Conservation (phyloP, 2,113 vertebrate genomes). For the Crotalus viridis region DNA sequence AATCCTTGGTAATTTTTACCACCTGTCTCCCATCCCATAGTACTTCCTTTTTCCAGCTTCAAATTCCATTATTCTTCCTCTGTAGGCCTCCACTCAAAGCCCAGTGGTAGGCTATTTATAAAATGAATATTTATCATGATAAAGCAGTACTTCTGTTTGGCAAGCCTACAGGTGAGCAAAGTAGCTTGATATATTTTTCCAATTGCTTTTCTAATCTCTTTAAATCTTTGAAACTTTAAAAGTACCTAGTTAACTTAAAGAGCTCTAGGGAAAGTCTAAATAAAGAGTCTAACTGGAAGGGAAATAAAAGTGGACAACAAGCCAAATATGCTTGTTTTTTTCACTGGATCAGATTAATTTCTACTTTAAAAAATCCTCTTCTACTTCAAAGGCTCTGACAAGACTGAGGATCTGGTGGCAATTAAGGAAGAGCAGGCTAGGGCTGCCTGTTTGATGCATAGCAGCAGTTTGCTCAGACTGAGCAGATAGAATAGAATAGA, state of each 20-base stretch:
- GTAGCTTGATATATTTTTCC: background rate
- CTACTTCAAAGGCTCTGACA: background rate
- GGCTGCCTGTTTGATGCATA: background rate
- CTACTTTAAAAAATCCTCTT: background rate
- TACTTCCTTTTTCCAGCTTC: background rate
- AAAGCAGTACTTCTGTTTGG: background rate
- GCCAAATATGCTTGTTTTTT: background rate
- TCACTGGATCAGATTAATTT: background rate
- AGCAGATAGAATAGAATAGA: background rate
- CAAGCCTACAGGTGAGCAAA: background rate
- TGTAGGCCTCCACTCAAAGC: background rate
- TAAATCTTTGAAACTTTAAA: background rate
- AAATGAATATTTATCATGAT: slow-evolving; percentile 2
- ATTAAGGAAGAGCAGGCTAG: background rate
- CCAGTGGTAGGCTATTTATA: background rate
- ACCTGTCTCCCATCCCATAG: background rate
- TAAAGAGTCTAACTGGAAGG: background rate
- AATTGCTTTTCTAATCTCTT: background rate
- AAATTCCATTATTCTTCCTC: background rate
- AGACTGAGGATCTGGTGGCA: background rate
- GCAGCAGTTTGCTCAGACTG: background rate
- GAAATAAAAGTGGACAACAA: background rate
- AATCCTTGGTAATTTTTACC: background rate
- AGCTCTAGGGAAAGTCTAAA: background rate
- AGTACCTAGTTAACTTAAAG: background rate